A percentile compares a stretch with the other conserved stretches of the same genome.
phyloP scores from a whole-genome alignment of 1,140 invertebrate genomes.

The Lepidotrigona ventralis region DNA sequence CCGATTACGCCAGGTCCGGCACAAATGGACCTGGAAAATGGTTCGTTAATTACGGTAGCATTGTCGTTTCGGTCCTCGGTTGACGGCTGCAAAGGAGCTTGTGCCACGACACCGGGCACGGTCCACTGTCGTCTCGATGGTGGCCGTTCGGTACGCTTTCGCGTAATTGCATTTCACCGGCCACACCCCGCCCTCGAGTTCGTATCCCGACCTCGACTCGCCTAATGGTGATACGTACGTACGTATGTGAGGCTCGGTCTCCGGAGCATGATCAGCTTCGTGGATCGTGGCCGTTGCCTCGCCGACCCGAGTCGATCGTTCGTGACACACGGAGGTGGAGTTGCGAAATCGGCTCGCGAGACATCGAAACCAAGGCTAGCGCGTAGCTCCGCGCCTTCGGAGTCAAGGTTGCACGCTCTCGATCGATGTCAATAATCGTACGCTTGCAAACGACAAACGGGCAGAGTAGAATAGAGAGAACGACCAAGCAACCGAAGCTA shows the following conservation, averaged over 20 bases:
- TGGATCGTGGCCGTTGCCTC: constrained; percentile 2
- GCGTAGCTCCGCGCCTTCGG: neutral
- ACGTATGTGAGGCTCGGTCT: neutral
- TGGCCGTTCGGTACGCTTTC: constrained; percentile 62
- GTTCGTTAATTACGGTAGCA: constrained; percentile 8
- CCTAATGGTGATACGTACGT: constrained; percentile 26
- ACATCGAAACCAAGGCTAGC: constrained; percentile 36
- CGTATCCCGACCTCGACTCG: constrained; percentile 37
- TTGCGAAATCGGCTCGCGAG: constrained; percentile 38
- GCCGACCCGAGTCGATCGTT: constrained; percentile 1
- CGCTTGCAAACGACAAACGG: neutral
- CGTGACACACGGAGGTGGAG: constrained; percentile 17
- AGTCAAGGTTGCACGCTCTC: constrained; percentile 33
- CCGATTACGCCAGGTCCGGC: neutral
- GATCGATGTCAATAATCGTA: constrained; percentile 22
- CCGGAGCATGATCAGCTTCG: constrained; percentile 15
- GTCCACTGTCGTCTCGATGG: constrained; percentile 23
- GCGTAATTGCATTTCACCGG: constrained; percentile 73
- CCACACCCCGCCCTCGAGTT: constrained; percentile 60
- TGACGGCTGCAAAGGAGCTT: constrained; percentile 20
- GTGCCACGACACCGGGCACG: neutral
- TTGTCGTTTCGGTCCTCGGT: constrained; percentile 23
- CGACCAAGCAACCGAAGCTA: neutral
- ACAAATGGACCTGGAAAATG: neutral
- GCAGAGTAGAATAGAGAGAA: neutral